A percentile compares a stretch with the other conserved stretches of the same genome.
These are phyloP conservation scores for Lordiphosa mommai DNA, from an alignment of 1,140 invertebrate species.

Conservation along the genomic window DNA sequence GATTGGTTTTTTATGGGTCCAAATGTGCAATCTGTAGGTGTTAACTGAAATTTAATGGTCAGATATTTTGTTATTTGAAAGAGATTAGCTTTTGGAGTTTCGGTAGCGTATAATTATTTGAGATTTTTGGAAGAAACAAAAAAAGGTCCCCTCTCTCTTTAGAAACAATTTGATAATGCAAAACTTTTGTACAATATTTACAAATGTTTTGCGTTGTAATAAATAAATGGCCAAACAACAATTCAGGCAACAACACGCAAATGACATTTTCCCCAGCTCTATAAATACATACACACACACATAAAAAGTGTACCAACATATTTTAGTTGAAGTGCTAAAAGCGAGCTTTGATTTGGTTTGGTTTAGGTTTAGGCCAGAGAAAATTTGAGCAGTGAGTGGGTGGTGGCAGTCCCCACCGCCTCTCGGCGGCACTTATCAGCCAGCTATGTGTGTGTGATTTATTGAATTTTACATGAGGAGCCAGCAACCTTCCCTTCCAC, in stretches of 20 bases:
- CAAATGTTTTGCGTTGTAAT: conserved; percentile 63
- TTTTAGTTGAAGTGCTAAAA: conserved; percentile 63
- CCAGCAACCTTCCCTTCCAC: conserved; percentile 11
- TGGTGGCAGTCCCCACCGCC: conserved; percentile 24
- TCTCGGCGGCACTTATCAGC: conserved; percentile 42
- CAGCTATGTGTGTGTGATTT: conserved; percentile 54
- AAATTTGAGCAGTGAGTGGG: conserved; percentile 28
- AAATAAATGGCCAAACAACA: conserved; percentile 34
- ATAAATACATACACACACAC: not conserved
- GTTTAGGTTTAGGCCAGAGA: no score
- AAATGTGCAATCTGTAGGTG: conserved; percentile 41
- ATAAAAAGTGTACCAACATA: not conserved
- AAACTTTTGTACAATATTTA: conserved; percentile 70
- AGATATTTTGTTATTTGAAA: no score
- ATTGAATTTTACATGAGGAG: conserved; percentile 74
- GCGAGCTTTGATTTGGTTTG: conserved; percentile 58
- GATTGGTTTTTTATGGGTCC: conserved; percentile 34
- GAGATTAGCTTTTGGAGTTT: no score
- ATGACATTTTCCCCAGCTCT: conserved; percentile 30
- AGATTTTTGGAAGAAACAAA: no score
- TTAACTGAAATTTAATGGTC: conserved; percentile 23
- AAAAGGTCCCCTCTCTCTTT: not conserved
- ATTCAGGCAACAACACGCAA: conserved; percentile 53
- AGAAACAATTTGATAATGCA: conserved; percentile 45
- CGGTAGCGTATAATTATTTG: no score